phyloP scores from a whole-genome alignment of 2,888 invertebrate genomes.

The Anoplius nigerrimus region DNA sequence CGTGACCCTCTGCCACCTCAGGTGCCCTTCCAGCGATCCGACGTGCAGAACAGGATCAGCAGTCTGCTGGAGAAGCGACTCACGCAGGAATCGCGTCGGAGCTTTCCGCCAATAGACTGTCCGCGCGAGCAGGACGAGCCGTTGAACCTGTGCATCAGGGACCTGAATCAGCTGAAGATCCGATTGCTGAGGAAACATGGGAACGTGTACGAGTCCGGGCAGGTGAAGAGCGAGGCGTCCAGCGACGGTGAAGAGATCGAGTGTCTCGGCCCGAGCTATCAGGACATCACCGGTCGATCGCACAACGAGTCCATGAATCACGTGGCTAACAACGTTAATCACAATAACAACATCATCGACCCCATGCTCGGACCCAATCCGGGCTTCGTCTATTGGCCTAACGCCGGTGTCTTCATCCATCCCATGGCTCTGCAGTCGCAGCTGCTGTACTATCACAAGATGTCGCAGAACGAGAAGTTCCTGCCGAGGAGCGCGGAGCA shows the following conservation, averaged over 20 bases:
- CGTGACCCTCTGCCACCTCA: constrained; percentile 55
- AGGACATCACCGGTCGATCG: not conserved
- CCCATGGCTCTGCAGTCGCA: constrained; percentile 85
- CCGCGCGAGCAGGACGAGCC: constrained; percentile 82
- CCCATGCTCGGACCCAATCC: constrained; percentile 70
- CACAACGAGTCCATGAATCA: constrained; percentile 25
- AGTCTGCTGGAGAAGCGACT: constrained; percentile 83
- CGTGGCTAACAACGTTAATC: constrained; percentile 57
- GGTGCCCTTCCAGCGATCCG: constrained; percentile 77
- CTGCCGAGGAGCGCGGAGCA: constrained; percentile 52
- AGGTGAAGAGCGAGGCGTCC: constrained; percentile 80
- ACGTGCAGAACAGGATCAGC: constrained; percentile 83
- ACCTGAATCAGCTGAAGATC: constrained; percentile 83
- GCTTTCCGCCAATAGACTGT: constrained; percentile 71
- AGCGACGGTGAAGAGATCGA: constrained; percentile 77
- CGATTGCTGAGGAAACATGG: constrained; percentile 80
- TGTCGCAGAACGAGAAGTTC: constrained; percentile 78
- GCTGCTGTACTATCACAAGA: constrained; percentile 84
- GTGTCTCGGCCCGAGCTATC: constrained; percentile 66
- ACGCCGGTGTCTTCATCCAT: constrained; percentile 83
- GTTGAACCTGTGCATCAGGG: constrained; percentile 88
- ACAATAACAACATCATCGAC: constrained; percentile 73
- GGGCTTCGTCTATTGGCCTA: constrained; percentile 84
- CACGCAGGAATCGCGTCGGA: constrained; percentile 81
- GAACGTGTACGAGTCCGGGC: constrained; percentile 79